Evolutionary conservation across 2,797 vertebrate species (phyloP).

Genomic region (Lagocephalus sceleratus): DNA sequence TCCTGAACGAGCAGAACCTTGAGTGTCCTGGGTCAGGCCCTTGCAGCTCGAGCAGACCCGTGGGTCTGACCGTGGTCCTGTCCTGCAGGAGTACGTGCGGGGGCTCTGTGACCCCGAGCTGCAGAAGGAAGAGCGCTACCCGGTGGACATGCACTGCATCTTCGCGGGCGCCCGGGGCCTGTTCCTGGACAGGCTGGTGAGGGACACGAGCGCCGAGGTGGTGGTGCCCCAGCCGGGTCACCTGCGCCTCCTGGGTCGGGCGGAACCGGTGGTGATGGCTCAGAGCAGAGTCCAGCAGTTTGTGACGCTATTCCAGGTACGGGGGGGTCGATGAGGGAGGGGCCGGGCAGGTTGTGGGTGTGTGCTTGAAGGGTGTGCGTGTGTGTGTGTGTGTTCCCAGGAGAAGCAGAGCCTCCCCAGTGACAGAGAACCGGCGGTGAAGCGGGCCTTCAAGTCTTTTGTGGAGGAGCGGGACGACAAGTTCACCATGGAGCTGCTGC

Average conservation of each 20-base stretch:
- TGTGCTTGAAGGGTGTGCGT: slow-evolving; percentile 1
- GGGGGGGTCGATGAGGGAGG: neutral
- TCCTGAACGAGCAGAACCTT: too few species aligned
- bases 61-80: neutral
- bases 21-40: too few species aligned
- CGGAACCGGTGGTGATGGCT: slow-evolving; percentile 94
- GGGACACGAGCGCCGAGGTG: slow-evolving; percentile 91
- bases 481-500: slow-evolving; percentile 93
- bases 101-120: slow-evolving; percentile 94
- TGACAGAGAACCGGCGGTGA: slow-evolving; percentile 83
- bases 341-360: too few species aligned
- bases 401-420: slow-evolving; percentile 81
- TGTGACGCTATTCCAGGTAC: slow-evolving; percentile 85
- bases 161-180: slow-evolving; percentile 87
- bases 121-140: slow-evolving; percentile 86
- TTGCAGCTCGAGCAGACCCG: too few species aligned
- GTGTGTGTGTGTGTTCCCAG: slow-evolving; percentile 33
- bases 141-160: slow-evolving; percentile 97
- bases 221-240: slow-evolving; percentile 83
- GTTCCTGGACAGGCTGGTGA: slow-evolving; percentile 88
- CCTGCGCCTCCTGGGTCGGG: slow-evolving; percentile 81
- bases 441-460: slow-evolving; percentile 89
- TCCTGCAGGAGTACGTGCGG: slow-evolving; percentile 88
- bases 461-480: slow-evolving; percentile 94
- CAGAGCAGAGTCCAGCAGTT: slow-evolving; percentile 93